phyloP scores from a whole-genome alignment of 2,888 invertebrate genomes.

The Xestia c-nigrum region DNA sequence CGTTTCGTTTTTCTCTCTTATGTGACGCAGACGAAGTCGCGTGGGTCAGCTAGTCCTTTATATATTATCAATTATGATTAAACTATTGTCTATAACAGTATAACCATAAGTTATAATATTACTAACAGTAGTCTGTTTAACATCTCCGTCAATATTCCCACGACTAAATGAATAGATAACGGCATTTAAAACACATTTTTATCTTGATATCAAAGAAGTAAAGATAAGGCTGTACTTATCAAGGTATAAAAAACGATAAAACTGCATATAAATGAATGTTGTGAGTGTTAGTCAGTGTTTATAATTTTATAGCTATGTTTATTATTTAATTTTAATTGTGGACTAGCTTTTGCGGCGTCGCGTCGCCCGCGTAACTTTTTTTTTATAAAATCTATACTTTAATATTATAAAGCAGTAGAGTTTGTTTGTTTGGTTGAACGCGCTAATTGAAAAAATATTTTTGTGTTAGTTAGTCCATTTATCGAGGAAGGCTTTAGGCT shows the following conservation, averaged over 20 bases:
- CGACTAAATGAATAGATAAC: conserved; percentile 8
- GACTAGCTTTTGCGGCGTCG: background rate
- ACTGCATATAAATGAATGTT: conserved; percentile 18
- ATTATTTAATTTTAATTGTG: conserved; percentile 44
- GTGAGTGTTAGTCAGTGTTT: conserved; percentile 30
- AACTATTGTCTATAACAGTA: background rate
- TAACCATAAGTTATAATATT: background rate
- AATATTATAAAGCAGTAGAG: too few relatives aligned
- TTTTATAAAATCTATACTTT: background rate
- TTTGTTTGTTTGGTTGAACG: too few relatives aligned
- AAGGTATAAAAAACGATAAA: conserved; percentile 41
- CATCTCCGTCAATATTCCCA: background rate
- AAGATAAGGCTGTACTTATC: conserved; percentile 27
- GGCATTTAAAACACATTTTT: conserved; percentile 20
- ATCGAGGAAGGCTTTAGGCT: too few relatives aligned
- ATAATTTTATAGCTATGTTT: conserved; percentile 39
- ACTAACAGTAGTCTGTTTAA: background rate
- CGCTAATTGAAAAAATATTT: too few relatives aligned
- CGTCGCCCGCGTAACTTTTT: too few relatives aligned
- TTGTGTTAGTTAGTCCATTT: too few relatives aligned
- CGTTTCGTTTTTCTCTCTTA: too few relatives aligned
- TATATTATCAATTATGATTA: background rate
- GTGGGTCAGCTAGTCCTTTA: too few relatives aligned
- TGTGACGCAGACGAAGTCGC: too few relatives aligned
- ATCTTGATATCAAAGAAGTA: conserved; percentile 44